These are phyloP conservation scores for Sarcophaga peregrina DNA, from an alignment of 1,140 invertebrate genomes.

Conservation along the genomic window DNA sequence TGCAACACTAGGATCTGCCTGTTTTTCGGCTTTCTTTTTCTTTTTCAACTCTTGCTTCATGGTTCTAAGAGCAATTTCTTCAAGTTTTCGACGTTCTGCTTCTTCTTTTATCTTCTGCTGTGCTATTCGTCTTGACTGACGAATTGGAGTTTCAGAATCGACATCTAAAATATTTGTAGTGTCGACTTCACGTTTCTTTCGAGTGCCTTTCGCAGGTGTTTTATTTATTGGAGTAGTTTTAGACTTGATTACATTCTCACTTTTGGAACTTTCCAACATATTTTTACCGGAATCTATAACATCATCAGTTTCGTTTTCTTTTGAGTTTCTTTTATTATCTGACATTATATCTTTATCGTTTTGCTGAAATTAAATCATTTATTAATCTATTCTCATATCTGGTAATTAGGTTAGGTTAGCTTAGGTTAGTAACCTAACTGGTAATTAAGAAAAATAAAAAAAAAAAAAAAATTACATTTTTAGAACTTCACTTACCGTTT, in stretches of 20 bases:
- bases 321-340: background rate
- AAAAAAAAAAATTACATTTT: no score
- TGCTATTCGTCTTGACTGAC: conserved; percentile 83
- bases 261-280: no score
- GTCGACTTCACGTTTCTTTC: conserved; percentile 70
- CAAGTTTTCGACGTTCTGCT: conserved; percentile 77
- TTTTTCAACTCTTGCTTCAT: conserved; percentile 74
- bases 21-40: conserved; percentile 69
- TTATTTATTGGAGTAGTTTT: conserved; percentile 30
- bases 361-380: background rate
- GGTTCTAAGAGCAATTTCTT: conserved; percentile 75
- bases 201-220: conserved; percentile 47
- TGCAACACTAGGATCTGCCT: conserved; percentile 60
- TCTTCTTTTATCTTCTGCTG: conserved; percentile 88
- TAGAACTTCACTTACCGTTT: no score
- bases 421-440: no score
- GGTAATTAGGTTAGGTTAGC: no score
- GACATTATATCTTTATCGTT: background rate
- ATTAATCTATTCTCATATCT: no score
- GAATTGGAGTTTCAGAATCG: conserved; percentile 70
- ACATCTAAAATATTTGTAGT: conserved; percentile 62
- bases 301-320: background rate
- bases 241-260: background rate
- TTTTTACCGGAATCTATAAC: background rate
- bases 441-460: no score